These are phyloP conservation scores for Hapalemur alaotrensis DNA, from an alignment of 2,797 vertebrate species.

Conservation along the genomic window DNA sequence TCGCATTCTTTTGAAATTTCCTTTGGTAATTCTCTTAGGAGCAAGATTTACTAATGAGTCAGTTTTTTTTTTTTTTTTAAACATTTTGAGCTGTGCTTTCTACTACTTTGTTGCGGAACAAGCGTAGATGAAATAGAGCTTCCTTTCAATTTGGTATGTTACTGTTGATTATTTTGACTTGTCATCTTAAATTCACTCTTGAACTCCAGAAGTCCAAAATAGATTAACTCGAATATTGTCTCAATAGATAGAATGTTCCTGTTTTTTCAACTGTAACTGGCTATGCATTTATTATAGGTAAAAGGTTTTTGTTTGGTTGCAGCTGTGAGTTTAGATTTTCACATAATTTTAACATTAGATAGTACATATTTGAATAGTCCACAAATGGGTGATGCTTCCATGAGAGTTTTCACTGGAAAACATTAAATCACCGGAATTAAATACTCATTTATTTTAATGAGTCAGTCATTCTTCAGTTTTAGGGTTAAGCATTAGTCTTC, in stretches of 20 bases:
- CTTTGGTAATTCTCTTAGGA: neutral
- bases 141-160: neutral
- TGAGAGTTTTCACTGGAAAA: neutral
- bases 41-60: neutral
- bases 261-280: neutral
- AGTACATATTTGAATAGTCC: neutral
- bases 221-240: neutral
- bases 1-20: neutral
- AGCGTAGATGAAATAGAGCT: neutral
- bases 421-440: neutral
- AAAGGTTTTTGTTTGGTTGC: neutral
- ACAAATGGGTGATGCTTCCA: neutral
- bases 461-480: neutral
- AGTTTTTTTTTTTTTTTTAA: neutral
- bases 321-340: neutral
- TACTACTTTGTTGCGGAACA: neutral
- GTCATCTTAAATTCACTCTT: neutral
- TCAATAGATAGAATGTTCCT: neutral
- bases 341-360: neutral
- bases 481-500: neutral
- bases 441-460: neutral
- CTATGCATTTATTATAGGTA: neutral
- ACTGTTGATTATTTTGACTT: neutral
- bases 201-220: neutral
- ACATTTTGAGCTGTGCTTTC: neutral